Base-by-base conservation (phyloP, 2,888 invertebrate species). In the Sabatieria punctata region DNA sequence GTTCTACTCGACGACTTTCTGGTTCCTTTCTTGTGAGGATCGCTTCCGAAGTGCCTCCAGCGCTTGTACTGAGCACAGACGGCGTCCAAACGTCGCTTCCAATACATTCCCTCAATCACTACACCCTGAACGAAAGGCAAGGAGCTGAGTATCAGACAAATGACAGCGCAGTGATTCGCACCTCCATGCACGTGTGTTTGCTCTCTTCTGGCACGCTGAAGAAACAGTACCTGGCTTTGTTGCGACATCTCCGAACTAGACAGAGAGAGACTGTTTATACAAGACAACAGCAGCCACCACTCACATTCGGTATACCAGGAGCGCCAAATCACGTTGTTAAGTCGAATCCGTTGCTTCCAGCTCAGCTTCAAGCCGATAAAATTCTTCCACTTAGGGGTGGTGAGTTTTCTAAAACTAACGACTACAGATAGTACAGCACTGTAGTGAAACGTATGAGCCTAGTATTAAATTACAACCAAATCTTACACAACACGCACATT, bases 241-340 rank as follows among this genome's bases (percentile, higher is more conserved):
- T n/a, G n/a, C n/a, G n/a, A n/a, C n/a, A n/a, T n/a, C n/a, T n/a
- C n/a, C n/a, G n/a, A n/a, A n/a, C n/a, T n/a, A n/a, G n/a, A n/a
- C n/a, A n/a, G n/a, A n/a, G n/a, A n/a, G n/a, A n/a, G n/a, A n/a
- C n/a, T n/a, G n/a, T n/a, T n/a, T n/a, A n/a, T n/a, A n/a, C n/a
- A n/a, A n/a, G n/a, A n/a, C n/a, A n/a, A n/a, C n/a, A n/a, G n/a
- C 30, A 30, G 30, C 4, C 44, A 27, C 13, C 41, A 55, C 68
- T 65, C 61, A 72, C 73, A 97, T 70, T 97, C 97, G 83, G 95
- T 85, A 70, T 93, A 91, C 91, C 95, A 97, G 68, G 95, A 95
- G 67, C 97, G 77, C 97, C 97, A 99, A 65, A 97, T 99, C 58
- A 97, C 89, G 72, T 97, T 99, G 77, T 97, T 97, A 61, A 97